Evolutionary conservation across 2,797 vertebrate species (phyloP).

Genomic region (Hemibagrus guttatus): DNA sequence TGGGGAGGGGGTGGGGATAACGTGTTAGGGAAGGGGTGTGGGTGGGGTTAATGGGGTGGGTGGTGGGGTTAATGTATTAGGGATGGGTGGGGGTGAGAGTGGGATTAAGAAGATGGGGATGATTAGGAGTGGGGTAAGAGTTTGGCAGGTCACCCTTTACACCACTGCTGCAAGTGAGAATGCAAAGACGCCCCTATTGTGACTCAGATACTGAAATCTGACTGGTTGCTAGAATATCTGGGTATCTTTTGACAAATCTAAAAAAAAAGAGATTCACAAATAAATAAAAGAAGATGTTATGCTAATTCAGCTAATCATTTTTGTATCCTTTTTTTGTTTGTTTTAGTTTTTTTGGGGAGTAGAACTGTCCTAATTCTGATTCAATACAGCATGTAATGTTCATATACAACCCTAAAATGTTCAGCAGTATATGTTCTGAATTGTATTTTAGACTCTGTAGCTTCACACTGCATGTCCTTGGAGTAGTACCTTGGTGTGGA

Average conservation of each 20-base stretch:
- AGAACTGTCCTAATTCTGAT: background rate
- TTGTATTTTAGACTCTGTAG: background rate
- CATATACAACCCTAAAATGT: background rate
- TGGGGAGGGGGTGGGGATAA: background rate
- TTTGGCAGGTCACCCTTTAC: background rate
- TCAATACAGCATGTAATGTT: background rate
- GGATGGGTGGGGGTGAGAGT: too few species aligned
- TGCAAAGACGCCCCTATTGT: background rate
- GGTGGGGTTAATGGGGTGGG: too few species aligned
- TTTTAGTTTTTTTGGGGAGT: background rate
- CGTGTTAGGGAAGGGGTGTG: background rate
- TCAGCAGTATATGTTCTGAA: background rate
- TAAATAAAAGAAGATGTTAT: background rate
- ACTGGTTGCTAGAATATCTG: background rate
- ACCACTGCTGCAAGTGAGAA: background rate
- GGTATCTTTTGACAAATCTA: background rate
- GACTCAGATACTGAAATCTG: background rate
- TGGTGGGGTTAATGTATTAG: too few species aligned
- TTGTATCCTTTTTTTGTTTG: background rate
- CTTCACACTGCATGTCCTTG: background rate
- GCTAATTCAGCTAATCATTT: background rate
- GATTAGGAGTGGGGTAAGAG: too few species aligned
- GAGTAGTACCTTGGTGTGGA: conserved; percentile 78
- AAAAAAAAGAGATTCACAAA: background rate
- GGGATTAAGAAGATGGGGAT: too few species aligned